Percentiles rank a stretch among this genome's conserved stretches.
Evolutionary conservation across 1,140 invertebrate genomes (phyloP).

Genomic region (Trachymyrmex cornetzi): DNA sequence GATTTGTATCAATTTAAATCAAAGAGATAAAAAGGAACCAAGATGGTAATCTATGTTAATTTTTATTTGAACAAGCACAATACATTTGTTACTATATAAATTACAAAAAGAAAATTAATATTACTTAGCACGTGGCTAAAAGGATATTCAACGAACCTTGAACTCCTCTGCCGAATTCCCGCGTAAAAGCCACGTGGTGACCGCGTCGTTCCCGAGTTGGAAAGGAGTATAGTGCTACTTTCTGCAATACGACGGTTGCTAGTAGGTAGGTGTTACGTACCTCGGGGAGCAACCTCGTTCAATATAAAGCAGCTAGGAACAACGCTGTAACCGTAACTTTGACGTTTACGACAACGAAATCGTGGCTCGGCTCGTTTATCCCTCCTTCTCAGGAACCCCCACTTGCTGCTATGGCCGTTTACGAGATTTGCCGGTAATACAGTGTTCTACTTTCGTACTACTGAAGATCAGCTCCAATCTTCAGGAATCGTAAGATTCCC

Average conservation of each 20-base stretch:
- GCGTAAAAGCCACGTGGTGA: slow-evolving; percentile 84
- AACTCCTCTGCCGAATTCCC: slow-evolving; percentile 77
- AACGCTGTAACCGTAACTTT: slow-evolving; percentile 87
- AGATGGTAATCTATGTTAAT: not conserved
- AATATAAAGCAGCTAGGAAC: slow-evolving; percentile 87
- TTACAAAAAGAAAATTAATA: not conserved
- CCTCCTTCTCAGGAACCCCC: slow-evolving; percentile 69
- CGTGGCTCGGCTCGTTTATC: slow-evolving; percentile 86
- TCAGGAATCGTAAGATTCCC: slow-evolving; percentile 56
- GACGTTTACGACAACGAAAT: slow-evolving; percentile 88
- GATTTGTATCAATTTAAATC: not conserved
- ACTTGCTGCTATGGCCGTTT: slow-evolving; percentile 70
- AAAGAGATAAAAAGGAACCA: not conserved
- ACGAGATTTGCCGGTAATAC: slow-evolving; percentile 72
- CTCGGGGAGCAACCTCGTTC: slow-evolving; percentile 87
- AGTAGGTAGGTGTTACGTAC: slow-evolving; percentile 86
- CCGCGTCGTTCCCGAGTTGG: slow-evolving; percentile 63
- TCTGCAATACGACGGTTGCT: slow-evolving; percentile 76
- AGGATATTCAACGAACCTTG: slow-evolving; percentile 66
- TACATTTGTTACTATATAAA: not conserved
- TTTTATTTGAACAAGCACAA: not conserved
- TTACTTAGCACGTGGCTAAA: not conserved
- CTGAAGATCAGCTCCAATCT: slow-evolving; percentile 70
- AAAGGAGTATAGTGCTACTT: slow-evolving; percentile 74
- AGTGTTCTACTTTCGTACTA: slow-evolving; percentile 71